Evolutionary conservation across 2,113 vertebrate genomes (phyloP), one percentile per base, ranked within the genome.

Genomic region (Percina caprodes): DNA sequence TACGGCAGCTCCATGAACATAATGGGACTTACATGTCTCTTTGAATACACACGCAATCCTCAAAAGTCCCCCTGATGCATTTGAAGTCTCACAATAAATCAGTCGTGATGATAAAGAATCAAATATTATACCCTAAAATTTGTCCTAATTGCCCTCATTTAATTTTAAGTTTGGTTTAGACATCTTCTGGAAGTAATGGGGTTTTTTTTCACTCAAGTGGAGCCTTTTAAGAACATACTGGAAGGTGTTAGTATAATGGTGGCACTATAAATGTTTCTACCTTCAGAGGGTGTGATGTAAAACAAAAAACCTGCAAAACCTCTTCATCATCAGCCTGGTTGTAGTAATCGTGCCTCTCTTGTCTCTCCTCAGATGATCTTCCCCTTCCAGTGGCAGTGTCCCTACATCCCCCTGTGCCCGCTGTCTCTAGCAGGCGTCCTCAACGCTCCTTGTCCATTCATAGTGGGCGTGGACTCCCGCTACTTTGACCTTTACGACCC

Each of bases 361-460:
- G 15, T 89, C 55, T 84, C 51, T 77, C 46, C 46, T 78, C 91
- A 99, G 98, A 99, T 99, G 97, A 97, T 99, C 91, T 99, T 99
- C 91, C 98, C 98, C 56, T 99, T 99, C 94, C 98, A 99, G 91
- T 99, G 98, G 98, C 97, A 99, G 75, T 99, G 98, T 92, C 98
- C 98, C 0, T 99, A 99, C 90, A 98, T 99, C 75, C 98, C 98
- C 1, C 96, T 99, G 39, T 99, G 98, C 83, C 98, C 98, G 46
- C 96, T 99, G 3, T 98, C 97, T 69, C 94, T 99, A 78, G 97
- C 97, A 3, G 96, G 94, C 15, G 97, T 99, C 86, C 97, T 99
- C 71, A 99, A 97, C 66, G 98, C 98, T 39, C 98, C 98, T 5
- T 70, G 95, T 71, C 98, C 98, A 0, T 99, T 99, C 86, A 98